Base-by-base conservation (phyloP, 2,113 vertebrate genomes). In the Phalacrocorax brasilianus region DNA sequence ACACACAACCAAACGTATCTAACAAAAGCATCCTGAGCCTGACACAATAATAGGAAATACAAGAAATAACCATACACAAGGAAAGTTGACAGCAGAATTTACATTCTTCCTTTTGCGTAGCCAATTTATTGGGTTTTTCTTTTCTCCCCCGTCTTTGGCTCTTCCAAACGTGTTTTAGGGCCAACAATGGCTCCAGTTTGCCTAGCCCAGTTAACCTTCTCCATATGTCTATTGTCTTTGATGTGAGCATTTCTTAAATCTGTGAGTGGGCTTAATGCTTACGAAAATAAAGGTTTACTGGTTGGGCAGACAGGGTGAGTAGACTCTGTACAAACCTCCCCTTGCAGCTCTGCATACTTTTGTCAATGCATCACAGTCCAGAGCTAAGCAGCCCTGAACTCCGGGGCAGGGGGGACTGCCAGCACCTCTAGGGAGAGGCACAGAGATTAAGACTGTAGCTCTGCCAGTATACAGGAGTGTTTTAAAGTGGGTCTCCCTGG, bases 181-280 rank as follows among this genome's bases (percentile, higher is more conserved):
- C 95, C 96, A 98, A 88, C 35, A 89, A 49, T 27, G 91, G 95
- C 93, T 97, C 96, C 91, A 93, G 73, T 78, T 93, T 96, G 93
- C 82, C 95, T 85, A 94, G 89, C 52, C 89, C 87, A 78, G 63
- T 65, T 96, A 97, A 97, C 79, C 65, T 93, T 93, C 93, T 96
- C 96, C 97, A 93, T 89, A 96, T 96, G 97, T 85, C 84, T 85
- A 33, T 33, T 83, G 82, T 72, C 91, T 97, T 90, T 96, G 68
- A 94, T 93, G 55, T 49, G 61, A 93, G 38, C 55, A 71, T 78
- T 95, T 87, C 76, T 95, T 73, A 80, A 88, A 83, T 80, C 81
- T 79, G 44, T 66, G 86, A 94, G 73, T n/a, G 38, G 55, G 33
- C 62, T 89, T 91, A 77, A 74, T 10, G 32, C 63, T 94, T 53